phyloP scores from a whole-genome alignment of 1,140 invertebrate genomes.

The Bombus waltoni region DNA sequence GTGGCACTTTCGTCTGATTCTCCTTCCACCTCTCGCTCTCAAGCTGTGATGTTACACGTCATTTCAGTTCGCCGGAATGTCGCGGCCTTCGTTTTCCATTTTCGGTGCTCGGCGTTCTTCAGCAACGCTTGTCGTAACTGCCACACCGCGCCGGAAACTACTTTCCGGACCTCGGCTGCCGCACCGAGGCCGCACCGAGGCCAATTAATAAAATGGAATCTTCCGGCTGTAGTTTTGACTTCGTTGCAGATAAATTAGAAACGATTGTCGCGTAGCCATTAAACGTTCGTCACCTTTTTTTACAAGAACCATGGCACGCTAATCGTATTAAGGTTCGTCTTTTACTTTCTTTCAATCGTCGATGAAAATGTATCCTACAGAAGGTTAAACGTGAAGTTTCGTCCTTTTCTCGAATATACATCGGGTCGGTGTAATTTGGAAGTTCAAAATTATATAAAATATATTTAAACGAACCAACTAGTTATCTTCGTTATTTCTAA shows the following conservation, averaged over 20 bases:
- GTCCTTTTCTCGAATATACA: too few species aligned
- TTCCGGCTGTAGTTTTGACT: background rate
- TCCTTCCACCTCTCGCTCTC: background rate
- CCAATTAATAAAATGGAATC: conserved; percentile 42
- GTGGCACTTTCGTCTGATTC: conserved; percentile 16
- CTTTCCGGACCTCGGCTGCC: background rate
- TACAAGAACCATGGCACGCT: too few species aligned
- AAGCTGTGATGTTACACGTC: conserved; percentile 33
- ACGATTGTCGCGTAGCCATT: background rate
- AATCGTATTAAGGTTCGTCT: background rate
- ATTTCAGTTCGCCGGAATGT: conserved; percentile 29
- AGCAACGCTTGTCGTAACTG: background rate
- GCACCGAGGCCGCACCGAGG: too few species aligned
- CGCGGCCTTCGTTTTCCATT: conserved; percentile 25
- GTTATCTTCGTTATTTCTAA: too few species aligned
- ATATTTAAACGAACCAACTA: too few species aligned
- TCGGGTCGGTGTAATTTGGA: too few species aligned
- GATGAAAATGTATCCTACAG: background rate
- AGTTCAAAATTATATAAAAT: too few species aligned
- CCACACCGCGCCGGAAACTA: conserved; percentile 12
- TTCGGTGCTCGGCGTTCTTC: conserved; percentile 1
- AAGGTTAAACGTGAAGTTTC: too few species aligned
- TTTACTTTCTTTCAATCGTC: background rate
- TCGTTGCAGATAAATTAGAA: conserved; percentile 3
- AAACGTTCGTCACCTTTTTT: background rate